Percentiles rank a stretch among this genome's conserved stretches.
phyloP scores from a whole-genome alignment of 2,888 invertebrate species.

The Eupithecia abbreviata region DNA sequence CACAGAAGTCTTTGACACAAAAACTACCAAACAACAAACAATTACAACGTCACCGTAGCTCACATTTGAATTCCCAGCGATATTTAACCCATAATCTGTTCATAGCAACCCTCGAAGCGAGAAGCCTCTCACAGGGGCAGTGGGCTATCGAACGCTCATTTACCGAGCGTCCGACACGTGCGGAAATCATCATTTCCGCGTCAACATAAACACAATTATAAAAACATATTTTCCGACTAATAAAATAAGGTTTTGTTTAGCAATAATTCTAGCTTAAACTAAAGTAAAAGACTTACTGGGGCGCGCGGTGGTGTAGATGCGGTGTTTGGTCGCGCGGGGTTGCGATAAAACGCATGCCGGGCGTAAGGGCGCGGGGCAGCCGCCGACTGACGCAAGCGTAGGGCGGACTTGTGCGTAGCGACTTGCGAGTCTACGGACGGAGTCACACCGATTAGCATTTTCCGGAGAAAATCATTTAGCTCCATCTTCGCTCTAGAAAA shows the following conservation, averaged over 20 bases:
- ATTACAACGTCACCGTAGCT: not conserved
- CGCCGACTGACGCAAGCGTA: conserved; percentile 79
- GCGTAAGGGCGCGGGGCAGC: conserved; percentile 72
- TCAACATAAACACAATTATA: conserved; percentile 26
- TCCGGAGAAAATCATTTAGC: conserved; percentile 11
- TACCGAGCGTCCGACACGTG: conserved; percentile 77
- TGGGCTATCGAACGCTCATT: conserved; percentile 83
- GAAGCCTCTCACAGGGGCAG: conserved; percentile 78
- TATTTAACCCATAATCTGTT: conserved; percentile 61
- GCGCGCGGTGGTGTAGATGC: conserved; percentile 73
- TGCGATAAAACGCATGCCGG: conserved; percentile 67
- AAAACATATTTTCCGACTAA: not conserved
- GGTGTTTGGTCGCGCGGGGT: conserved; percentile 51
- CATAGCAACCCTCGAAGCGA: conserved; percentile 76
- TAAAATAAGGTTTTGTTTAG: not conserved
- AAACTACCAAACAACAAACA: conserved; percentile 8
- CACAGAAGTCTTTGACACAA: not conserved
- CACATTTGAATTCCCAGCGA: conserved; percentile 46
- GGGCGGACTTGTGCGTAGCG: conserved; percentile 53
- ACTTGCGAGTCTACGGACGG: conserved; percentile 61
- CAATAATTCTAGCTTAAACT: not conserved
- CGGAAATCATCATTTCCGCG: conserved; percentile 61
- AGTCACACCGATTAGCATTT: conserved; percentile 43
- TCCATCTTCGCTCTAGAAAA: not conserved
- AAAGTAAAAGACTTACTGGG: conserved; percentile 69